Conservation (phyloP, 2,888 invertebrate genomes). For the Phaedon cochleariae region DNA sequence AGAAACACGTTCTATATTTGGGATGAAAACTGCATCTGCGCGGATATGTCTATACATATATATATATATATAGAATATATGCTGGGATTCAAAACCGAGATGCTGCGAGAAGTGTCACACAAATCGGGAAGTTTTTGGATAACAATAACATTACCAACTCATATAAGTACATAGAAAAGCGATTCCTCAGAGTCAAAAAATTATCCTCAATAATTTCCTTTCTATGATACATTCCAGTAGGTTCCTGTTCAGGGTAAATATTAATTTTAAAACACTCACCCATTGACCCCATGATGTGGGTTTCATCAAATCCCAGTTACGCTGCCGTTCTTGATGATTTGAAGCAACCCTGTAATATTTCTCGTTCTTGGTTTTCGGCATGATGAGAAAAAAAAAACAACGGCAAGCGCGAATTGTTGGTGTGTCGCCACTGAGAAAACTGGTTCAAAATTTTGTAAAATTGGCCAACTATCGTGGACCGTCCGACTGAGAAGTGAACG, state of each 20-base stretch:
- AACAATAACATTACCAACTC: neutral
- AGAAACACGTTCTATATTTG: neutral
- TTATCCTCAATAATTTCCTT: too few relatives aligned
- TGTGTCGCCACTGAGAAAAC: neutral
- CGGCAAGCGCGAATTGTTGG: neutral
- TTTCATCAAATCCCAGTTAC: constrained; percentile 35
- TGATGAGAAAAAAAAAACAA: constrained; percentile 32
- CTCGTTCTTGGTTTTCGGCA: constrained; percentile 43
- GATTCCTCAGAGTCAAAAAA: neutral
- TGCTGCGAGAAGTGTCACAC: neutral
- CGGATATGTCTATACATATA: neutral
- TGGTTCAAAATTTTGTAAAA: neutral
- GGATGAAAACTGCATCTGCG: neutral
- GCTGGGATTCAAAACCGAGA: neutral
- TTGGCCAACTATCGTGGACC: neutral
- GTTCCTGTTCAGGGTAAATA: too few relatives aligned
- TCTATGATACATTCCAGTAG: too few relatives aligned
- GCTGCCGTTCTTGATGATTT: constrained; percentile 23
- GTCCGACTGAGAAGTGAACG: constrained; percentile 39
- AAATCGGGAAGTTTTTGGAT: neutral
- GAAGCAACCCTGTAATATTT: constrained; percentile 44
- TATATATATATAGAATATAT: neutral
- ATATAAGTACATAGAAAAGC: neutral
- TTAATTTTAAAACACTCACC: constrained; percentile 37
- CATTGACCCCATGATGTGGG: constrained; percentile 41